Percentiles rank a stretch among this genome's conserved stretches.
phyloP scores from a whole-genome alignment of 2,113 vertebrate species.

The Equus quagga region DNA sequence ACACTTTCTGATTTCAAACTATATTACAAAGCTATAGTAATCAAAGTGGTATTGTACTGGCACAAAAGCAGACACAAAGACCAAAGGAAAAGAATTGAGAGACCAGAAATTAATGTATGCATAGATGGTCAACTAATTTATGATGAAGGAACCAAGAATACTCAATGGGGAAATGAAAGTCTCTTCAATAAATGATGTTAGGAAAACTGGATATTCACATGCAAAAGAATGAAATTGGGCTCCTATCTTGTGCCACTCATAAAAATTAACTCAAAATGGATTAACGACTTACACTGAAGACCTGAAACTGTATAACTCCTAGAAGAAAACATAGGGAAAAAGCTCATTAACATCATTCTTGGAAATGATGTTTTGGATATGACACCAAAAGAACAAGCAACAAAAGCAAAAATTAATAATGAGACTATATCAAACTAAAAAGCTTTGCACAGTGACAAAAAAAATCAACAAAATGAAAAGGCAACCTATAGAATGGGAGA shows the following conservation, averaged over 20 bases:
- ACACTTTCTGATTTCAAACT: background rate
- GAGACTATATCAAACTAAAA: background rate
- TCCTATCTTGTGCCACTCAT: background rate
- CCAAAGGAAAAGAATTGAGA: background rate
- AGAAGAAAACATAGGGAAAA: background rate
- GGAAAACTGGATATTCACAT: background rate
- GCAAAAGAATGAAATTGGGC: background rate
- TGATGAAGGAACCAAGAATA: background rate
- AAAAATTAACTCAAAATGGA: background rate
- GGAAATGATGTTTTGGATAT: background rate
- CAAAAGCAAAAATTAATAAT: background rate
- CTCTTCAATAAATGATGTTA: background rate
- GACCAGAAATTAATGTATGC: background rate
- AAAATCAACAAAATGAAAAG: background rate
- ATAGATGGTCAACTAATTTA: background rate
- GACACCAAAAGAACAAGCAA: background rate
- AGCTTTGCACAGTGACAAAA: background rate
- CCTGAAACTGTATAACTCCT: background rate
- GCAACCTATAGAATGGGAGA: background rate
- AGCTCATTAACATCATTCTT: background rate
- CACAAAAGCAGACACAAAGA: background rate
- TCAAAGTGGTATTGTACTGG: background rate
- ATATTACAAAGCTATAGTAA: background rate
- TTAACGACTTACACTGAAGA: background rate
- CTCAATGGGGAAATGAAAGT: background rate